Evolutionary conservation across 2,888 invertebrate species (phyloP).

Genomic region (Bugula neritina): DNA sequence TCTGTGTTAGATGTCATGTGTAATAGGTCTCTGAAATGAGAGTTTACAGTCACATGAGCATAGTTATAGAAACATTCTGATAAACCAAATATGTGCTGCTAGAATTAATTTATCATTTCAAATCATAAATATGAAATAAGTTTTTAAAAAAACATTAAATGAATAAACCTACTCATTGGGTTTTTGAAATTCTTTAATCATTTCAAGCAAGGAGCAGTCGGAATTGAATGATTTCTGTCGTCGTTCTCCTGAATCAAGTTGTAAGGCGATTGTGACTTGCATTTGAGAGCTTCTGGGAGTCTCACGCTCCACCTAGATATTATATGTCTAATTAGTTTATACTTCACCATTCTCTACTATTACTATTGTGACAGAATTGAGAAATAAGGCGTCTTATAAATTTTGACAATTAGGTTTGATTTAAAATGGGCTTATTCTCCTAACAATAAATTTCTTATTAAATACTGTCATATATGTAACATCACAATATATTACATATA

Average conservation of each 20-base stretch:
- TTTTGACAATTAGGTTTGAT: no score
- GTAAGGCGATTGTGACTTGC: constrained; percentile 69
- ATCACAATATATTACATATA: neutral
- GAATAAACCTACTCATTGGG: neutral
- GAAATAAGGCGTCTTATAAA: no score
- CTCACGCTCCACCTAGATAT: neutral
- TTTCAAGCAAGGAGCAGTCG: neutral
- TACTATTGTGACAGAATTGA: no score
- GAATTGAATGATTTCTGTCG: constrained; percentile 40
- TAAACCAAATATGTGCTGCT: neutral
- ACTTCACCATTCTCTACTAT: no score
- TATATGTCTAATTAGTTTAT: no score
- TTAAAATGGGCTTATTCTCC: no score
- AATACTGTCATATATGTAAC: no score
- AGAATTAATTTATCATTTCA: no score
- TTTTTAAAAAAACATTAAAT: neutral
- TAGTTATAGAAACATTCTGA: no score
- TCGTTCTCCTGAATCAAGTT: constrained; percentile 69
- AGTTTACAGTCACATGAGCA: neutral
- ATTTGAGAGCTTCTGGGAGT: constrained; percentile 41
- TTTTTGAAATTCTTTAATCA: constrained; percentile 6
- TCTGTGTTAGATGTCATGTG: neutral
- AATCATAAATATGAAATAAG: neutral
- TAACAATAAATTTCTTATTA: no score
- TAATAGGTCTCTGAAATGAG: neutral